Conservation (phyloP, 2,888 invertebrate genomes). For the Anodontia alba region DNA sequence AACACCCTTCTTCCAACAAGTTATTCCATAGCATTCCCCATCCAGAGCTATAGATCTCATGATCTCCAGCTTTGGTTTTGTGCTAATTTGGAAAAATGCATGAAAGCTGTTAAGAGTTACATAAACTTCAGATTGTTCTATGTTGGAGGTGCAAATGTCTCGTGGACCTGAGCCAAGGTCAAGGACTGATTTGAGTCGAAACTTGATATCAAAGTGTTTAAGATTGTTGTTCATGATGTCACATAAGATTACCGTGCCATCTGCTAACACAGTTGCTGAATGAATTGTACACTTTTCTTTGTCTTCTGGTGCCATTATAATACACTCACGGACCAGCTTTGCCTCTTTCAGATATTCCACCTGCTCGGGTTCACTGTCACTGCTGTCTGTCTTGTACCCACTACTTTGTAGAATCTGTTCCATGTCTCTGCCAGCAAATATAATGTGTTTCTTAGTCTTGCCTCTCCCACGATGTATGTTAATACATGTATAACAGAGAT, state of each 20-base stretch:
- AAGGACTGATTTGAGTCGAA: conserved; percentile 29
- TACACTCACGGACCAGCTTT: neutral
- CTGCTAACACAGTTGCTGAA: conserved; percentile 36
- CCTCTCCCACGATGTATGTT: neutral
- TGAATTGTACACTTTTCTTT: conserved; percentile 57
- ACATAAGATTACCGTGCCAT: conserved; percentile 39
- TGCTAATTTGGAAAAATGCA: conserved; percentile 31
- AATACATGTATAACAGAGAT: neutral
- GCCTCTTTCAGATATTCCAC: neutral
- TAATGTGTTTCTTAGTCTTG: neutral
- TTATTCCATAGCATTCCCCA: conserved; percentile 49
- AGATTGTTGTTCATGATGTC: conserved; percentile 55
- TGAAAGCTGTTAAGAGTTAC: conserved; percentile 37
- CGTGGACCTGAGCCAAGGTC: conserved; percentile 42
- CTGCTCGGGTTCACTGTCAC: conserved; percentile 7
- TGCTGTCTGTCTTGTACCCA: conserved; percentile 5
- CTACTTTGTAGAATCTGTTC: conserved; percentile 6
- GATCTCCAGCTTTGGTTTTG: conserved; percentile 24
- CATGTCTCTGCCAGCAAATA: conserved; percentile 13
- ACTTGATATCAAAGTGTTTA: conserved; percentile 39
- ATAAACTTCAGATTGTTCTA: conserved; percentile 31
- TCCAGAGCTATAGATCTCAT: conserved; percentile 24
- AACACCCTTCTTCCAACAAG: conserved; percentile 47
- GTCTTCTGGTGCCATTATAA: conserved; percentile 27
- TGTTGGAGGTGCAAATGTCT: conserved; percentile 51